A percentile compares a stretch with the other conserved stretches of the same genome.
These are phyloP conservation scores for Cetonia aurata DNA, from an alignment of 2,888 invertebrate genomes.

Conservation along the genomic window DNA sequence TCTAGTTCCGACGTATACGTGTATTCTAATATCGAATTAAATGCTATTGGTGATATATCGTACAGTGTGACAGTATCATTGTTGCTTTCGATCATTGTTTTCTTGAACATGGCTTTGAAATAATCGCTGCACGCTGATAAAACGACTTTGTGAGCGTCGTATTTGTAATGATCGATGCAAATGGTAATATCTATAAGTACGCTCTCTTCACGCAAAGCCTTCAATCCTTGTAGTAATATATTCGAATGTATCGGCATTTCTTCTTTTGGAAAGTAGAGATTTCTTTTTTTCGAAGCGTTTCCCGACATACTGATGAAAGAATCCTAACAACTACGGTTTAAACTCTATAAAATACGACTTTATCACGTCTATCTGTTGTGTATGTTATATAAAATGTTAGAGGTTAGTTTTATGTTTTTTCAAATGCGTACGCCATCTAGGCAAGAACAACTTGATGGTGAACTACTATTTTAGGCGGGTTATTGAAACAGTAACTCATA, in stretches of 20 bases:
- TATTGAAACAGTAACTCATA: too few species aligned
- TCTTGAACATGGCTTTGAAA: conserved; percentile 82
- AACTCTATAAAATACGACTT: too few species aligned
- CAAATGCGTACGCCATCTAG: too few species aligned
- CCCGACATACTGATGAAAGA: background rate
- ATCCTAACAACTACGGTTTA: background rate
- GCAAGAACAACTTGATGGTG: too few species aligned
- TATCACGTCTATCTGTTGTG: too few species aligned
- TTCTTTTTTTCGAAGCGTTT: background rate
- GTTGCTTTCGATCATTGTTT: conserved; percentile 76
- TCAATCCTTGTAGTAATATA: conserved; percentile 72
- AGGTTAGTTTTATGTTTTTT: too few species aligned
- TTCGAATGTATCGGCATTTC: conserved; percentile 65
- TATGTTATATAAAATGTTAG: too few species aligned
- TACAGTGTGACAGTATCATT: conserved; percentile 75
- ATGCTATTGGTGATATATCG: conserved; percentile 76
- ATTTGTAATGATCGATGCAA: conserved; percentile 74
- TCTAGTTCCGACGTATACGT: conserved; percentile 77
- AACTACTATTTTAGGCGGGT: too few species aligned
- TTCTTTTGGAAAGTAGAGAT: conserved; percentile 3
- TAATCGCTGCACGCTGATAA: conserved; percentile 81
- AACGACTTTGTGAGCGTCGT: conserved; percentile 78
- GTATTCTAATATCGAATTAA: conserved; percentile 75
- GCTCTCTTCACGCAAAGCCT: conserved; percentile 72
- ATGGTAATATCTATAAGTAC: conserved; percentile 77